Evolutionary conservation across 64 coral and sea anemone genomes (phyloP).

Genomic region (Actinia equina): DNA sequence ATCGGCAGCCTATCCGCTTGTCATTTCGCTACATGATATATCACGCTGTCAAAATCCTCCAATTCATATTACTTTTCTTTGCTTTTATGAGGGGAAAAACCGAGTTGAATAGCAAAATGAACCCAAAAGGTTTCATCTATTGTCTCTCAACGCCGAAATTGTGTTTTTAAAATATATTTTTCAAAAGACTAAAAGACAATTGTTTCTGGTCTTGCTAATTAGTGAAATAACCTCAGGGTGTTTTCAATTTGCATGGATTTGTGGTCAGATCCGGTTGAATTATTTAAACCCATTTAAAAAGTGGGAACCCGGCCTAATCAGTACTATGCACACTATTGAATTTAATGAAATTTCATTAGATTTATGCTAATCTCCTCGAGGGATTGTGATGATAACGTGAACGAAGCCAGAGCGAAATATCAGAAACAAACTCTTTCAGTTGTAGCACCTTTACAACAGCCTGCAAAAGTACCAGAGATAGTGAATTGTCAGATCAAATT

Average conservation of each 20-base stretch:
- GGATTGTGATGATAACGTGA: slow-evolving; percentile 70
- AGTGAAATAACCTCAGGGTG: slow-evolving; percentile 73
- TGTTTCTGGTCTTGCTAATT: slow-evolving; percentile 85
- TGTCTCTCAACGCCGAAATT: background rate
- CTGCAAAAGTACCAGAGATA: background rate
- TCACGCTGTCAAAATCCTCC: background rate
- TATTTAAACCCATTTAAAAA: slow-evolving; percentile 96
- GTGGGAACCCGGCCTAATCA: slow-evolving; percentile 81
- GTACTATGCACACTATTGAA: slow-evolving; percentile 86
- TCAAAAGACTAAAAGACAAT: slow-evolving; percentile 40
- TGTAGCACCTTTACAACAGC: background rate
- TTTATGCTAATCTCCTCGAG: slow-evolving; percentile 87
- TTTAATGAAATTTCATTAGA: slow-evolving; percentile 98
- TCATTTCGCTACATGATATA: background rate
- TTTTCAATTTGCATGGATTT: slow-evolving; percentile 93
- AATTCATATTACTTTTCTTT: background rate
- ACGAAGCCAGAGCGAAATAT: background rate
- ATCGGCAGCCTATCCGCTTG: background rate
- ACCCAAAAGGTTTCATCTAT: background rate
- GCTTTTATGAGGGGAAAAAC: background rate
- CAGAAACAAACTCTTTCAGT: background rate
- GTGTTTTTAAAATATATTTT: background rate
- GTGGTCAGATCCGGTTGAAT: slow-evolving; percentile 93
- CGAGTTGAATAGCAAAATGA: background rate
- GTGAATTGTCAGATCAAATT: background rate